A percentile compares a stretch with the other conserved stretches of the same genome.
phyloP scores from a whole-genome alignment of 2,113 vertebrate species.

The Bettongia penicillata region DNA sequence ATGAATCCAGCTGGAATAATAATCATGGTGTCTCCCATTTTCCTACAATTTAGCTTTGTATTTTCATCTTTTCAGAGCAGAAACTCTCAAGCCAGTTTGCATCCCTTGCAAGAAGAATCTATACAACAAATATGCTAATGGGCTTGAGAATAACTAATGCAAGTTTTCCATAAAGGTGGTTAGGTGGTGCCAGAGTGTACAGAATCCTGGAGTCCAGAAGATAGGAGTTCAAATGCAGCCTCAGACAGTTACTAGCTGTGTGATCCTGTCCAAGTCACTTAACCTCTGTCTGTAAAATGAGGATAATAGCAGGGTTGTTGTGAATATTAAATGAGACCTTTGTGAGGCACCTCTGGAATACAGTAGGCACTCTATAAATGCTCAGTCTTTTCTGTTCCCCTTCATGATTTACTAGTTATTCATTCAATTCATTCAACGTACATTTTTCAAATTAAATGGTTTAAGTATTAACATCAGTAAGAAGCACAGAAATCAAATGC shows the following conservation, averaged over 20 bases:
- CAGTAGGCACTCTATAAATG: background rate
- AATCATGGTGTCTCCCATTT: conserved; percentile 30
- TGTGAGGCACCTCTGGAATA: background rate
- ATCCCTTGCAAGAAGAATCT: conserved; percentile 37
- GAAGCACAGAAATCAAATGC: background rate
- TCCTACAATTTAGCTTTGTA: conserved; percentile 36
- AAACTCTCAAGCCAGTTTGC: conserved; percentile 14
- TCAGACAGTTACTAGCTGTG: background rate
- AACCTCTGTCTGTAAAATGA: background rate
- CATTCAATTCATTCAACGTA: background rate
- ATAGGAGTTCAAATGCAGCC: background rate
- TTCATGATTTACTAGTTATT: background rate
- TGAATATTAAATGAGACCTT: background rate
- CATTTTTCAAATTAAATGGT: background rate
- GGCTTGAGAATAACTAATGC: conserved; percentile 15
- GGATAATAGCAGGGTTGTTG: background rate
- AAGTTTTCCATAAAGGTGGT: background rate
- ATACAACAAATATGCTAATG: conserved; percentile 12
- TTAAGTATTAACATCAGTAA: background rate
- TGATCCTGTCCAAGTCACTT: background rate
- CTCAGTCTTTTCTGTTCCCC: background rate
- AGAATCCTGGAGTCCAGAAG: background rate
- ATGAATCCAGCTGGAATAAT: conserved; percentile 57
- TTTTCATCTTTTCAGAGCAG: conserved; percentile 51
- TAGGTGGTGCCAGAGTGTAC: background rate